Evolutionary conservation across 2,113 vertebrate species (phyloP).

Genomic region (Herpetotheres cachinnans): DNA sequence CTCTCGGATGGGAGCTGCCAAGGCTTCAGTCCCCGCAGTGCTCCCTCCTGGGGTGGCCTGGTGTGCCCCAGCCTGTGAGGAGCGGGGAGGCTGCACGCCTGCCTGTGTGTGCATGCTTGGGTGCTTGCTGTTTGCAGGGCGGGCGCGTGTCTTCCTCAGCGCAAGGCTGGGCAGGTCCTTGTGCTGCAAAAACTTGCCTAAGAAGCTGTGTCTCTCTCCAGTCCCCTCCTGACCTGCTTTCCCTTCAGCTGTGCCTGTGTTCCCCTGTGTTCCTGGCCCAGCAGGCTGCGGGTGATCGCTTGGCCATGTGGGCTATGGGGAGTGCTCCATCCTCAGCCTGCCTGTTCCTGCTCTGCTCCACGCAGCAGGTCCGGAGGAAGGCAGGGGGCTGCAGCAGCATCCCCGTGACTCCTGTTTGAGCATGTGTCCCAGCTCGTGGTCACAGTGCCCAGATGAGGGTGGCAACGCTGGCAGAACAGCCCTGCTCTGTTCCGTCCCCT

Average conservation of each 20-base stretch:
- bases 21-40: not conserved
- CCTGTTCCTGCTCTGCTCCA: not conserved
- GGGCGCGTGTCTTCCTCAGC: not conserved
- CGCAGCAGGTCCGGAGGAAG: not conserved
- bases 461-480: not conserved
- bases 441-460: not conserved
- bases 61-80: not conserved
- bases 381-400: not conserved
- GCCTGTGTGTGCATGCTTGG: not conserved
- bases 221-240: not conserved
- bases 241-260: not conserved
- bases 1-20: rapidly evolving
- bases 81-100: not conserved
- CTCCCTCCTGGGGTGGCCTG: not conserved
- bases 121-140: not conserved
- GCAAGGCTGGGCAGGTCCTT: not conserved
- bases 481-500: not conserved
- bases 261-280: not conserved
- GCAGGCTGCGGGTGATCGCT: not conserved
- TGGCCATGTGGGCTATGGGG: not conserved
- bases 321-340: rapidly evolving
- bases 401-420: not conserved
- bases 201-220: not conserved
- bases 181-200: not conserved
- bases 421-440: not conserved